These are phyloP conservation scores for Anthrax anthrax DNA, from an alignment of 2,888 invertebrate genomes.

Conservation along the genomic window DNA sequence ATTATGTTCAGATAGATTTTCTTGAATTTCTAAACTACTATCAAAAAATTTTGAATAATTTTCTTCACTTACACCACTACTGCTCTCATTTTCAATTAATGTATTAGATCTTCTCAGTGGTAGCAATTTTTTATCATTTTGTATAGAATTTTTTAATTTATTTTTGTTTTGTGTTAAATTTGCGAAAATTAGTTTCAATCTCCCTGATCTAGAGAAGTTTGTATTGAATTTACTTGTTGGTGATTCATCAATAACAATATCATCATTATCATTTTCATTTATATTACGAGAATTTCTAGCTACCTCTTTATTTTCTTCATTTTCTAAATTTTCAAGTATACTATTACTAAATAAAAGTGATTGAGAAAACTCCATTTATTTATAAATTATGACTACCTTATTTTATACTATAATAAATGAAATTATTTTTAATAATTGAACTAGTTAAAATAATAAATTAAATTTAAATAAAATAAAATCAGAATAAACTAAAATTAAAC, in stretches of 20 bases:
- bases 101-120: neutral
- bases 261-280: conserved; percentile 17
- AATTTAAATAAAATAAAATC: too few relatives aligned
- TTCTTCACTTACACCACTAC: conserved; percentile 10
- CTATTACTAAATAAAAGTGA: conserved; percentile 28
- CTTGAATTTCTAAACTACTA: conserved; percentile 23
- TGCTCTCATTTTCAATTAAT: conserved; percentile 5
- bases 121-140: neutral
- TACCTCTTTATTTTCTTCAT: conserved; percentile 13
- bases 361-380: conserved; percentile 30
- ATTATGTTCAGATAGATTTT: conserved; percentile 4
- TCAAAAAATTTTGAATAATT: conserved; percentile 24
- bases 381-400: too few relatives aligned
- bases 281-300: conserved; percentile 1
- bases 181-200: neutral
- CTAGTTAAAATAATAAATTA: too few relatives aligned
- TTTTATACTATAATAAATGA: too few relatives aligned
- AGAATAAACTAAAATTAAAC: too few relatives aligned
- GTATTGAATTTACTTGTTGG: conserved; percentile 17
- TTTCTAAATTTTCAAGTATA: conserved; percentile 26
- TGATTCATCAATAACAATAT: conserved; percentile 23
- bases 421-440: too few relatives aligned
- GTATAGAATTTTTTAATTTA: neutral
- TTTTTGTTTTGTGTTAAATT: neutral
- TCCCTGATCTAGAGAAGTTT: conserved; percentile 5